A percentile compares a stretch with the other conserved stretches of the same genome.
Evolutionary conservation across 2,888 invertebrate genomes (phyloP).

Genomic region (Pollenia griseotomentosa): DNA sequence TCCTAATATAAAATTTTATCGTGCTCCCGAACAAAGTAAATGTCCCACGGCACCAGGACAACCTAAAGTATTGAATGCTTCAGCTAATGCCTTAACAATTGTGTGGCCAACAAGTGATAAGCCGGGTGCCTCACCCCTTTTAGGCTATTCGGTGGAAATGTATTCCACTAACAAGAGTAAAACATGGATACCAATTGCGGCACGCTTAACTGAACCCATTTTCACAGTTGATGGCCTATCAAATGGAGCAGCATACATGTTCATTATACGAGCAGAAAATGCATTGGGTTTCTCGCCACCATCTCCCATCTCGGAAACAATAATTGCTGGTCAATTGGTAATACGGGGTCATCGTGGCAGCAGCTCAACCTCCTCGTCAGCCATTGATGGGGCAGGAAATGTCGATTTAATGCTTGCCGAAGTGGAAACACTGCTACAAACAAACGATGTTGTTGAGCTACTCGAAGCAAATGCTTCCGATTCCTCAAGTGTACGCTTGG

Average conservation of each 20-base stretch:
- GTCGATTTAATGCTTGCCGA: conserved; percentile 85
- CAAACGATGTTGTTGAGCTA: conserved; percentile 91
- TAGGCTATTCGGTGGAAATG: conserved; percentile 92
- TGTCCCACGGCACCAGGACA: conserved; percentile 94
- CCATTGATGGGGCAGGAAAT: conserved; percentile 72
- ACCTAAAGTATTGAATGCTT: conserved; percentile 89
- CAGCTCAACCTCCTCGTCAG: conserved; percentile 61
- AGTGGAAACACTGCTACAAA: conserved; percentile 88
- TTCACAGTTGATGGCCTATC: conserved; percentile 90
- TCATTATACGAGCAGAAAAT: conserved; percentile 95
- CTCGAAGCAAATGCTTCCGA: conserved; percentile 92
- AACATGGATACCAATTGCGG: conserved; percentile 87
- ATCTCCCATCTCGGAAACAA: conserved; percentile 90
- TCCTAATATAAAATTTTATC: conserved; percentile 92
- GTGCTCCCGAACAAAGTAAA: conserved; percentile 92
- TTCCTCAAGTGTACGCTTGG: conserved; percentile 92
- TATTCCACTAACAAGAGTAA: conserved; percentile 86
- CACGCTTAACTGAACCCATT: conserved; percentile 88
- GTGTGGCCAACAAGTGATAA: conserved; percentile 90
- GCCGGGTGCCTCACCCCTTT: conserved; percentile 92
- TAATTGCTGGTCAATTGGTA: conserved; percentile 85
- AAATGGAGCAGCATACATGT: conserved; percentile 93
- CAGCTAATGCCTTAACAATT: conserved; percentile 91
- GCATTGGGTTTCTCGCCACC: conserved; percentile 93
- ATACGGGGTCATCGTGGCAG: conserved; percentile 72